Conservation (phyloP, 1,140 invertebrate genomes). For the Drosophila kohkoa region DNA sequence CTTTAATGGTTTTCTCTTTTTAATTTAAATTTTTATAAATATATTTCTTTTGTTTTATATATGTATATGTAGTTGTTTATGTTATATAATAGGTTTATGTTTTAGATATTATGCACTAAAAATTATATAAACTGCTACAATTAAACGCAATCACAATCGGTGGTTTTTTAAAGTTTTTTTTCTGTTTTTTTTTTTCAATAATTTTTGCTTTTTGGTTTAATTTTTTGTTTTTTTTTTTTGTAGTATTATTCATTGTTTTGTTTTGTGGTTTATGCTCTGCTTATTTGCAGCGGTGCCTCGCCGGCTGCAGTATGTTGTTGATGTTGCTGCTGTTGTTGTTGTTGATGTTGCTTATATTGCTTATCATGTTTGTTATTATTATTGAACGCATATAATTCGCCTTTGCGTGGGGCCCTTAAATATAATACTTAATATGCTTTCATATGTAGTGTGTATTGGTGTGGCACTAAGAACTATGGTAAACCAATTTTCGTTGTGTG, state of each 20-base stretch:
- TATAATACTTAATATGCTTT: conserved; percentile 80
- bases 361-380: conserved; percentile 68
- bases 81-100: conserved; percentile 48
- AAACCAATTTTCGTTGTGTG: conserved; percentile 51
- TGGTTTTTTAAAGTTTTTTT: conserved; percentile 76
- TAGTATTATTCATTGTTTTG: conserved; percentile 18
- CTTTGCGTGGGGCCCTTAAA: conserved; percentile 58
- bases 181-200: conserved; percentile 55
- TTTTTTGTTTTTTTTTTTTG: conserved; percentile 44
- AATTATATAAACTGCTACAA: conserved; percentile 82
- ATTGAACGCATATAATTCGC: conserved; percentile 57
- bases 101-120: conserved; percentile 72
- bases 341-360: conserved; percentile 70
- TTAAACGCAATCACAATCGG: conserved; percentile 85
- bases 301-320: conserved; percentile 22
- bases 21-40: conserved; percentile 28
- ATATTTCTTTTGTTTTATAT: conserved; percentile 39
- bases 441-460: conserved; percentile 31
- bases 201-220: conserved; percentile 68
- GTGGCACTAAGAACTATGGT: conserved; percentile 60
- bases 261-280: conserved; percentile 39
- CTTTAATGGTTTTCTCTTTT: conserved; percentile 34
- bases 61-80: conserved; percentile 29
- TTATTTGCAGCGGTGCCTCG: conserved; percentile 34
- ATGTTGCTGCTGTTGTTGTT: conserved; percentile 30